phyloP scores from a whole-genome alignment of 1,140 invertebrate genomes.

The Magallana gigas region DNA sequence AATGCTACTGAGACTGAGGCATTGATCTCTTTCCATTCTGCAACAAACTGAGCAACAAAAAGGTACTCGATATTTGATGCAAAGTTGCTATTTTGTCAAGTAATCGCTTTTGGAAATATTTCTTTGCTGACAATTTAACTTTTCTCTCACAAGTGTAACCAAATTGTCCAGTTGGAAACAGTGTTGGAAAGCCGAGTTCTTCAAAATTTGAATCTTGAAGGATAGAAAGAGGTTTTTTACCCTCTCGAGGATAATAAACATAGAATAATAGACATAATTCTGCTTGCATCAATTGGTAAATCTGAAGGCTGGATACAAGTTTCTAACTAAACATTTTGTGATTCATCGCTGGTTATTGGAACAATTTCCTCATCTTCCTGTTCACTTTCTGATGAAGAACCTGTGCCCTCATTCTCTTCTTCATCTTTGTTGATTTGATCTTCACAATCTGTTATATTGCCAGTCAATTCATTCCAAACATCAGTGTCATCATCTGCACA shows the following conservation, averaged over 20 bases:
- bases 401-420: constrained; percentile 29
- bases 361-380: constrained; percentile 47
- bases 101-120: constrained; percentile 10
- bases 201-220: constrained; percentile 53
- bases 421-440: constrained; percentile 28
- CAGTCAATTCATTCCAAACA: constrained; percentile 47
- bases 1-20: constrained; percentile 40
- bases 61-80: too few species aligned
- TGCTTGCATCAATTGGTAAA: constrained; percentile 50
- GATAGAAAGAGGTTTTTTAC: constrained; percentile 46
- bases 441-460: neutral
- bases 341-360: constrained; percentile 34
- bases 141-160: constrained; percentile 47
- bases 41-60: too few species aligned
- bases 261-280: constrained; percentile 43
- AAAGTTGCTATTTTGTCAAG: too few species aligned
- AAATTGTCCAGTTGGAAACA: constrained; percentile 56
- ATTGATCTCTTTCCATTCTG: too few species aligned
- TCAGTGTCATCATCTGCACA: constrained; percentile 42
- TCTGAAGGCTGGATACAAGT: constrained; percentile 51
- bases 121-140: constrained; percentile 51
- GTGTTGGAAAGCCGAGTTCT: constrained; percentile 49
- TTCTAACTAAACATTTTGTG: constrained; percentile 52
- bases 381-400: constrained; percentile 39
- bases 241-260: constrained; percentile 40